Evolutionary conservation across 2,113 vertebrate species (phyloP), one percentile per base, ranked within the genome.

Genomic region (Ciconia boyciana): DNA sequence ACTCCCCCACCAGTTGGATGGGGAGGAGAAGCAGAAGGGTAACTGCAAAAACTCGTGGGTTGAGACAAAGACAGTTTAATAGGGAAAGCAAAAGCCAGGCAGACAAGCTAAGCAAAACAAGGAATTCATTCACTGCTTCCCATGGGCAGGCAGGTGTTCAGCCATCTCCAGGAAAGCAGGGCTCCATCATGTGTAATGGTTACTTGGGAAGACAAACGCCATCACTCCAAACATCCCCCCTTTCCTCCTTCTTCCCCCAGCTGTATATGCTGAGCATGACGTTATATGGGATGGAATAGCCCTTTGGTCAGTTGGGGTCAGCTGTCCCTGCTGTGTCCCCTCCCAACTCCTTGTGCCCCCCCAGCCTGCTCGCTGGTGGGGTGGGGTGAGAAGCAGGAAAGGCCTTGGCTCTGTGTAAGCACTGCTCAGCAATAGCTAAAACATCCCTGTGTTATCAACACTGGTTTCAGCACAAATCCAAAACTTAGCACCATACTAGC

Each of bases 131-230:
- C 64, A 7, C 16, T 12, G 3, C 16, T 57, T 55, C 34, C 44
- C 26, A 46, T 2, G 0, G 6, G 16, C 44, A 64, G 52, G 48
- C 2, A 6, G 39, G 6, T 46, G n/a, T 25, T 64, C 62, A 89
- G 58, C 52, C 68, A 34, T 29, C 72, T 51, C 44, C 72, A 65
- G 60, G 39, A 48, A 13, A 77, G 68, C 22, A 6, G 4, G n/a
- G 19, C 5, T 91, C 25, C 9, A 28, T 29, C 72, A n/a, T 0
- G 0, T 0, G 0, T 58, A 55, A 46, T 1, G 2, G 8, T 12
- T 7, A 60, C 44, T 49, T 36, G 32, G 32, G 61, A 74, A 60
- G 43, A 51, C 62, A 76, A 76, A 76, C 4, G 2, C 16, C 32
- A 54, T 22, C 34, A 32, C 3, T 4, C 43, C 8, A 1, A 71